These are phyloP conservation scores for Varecia variegata DNA, from an alignment of 2,797 vertebrate genomes.

Conservation along the genomic window DNA sequence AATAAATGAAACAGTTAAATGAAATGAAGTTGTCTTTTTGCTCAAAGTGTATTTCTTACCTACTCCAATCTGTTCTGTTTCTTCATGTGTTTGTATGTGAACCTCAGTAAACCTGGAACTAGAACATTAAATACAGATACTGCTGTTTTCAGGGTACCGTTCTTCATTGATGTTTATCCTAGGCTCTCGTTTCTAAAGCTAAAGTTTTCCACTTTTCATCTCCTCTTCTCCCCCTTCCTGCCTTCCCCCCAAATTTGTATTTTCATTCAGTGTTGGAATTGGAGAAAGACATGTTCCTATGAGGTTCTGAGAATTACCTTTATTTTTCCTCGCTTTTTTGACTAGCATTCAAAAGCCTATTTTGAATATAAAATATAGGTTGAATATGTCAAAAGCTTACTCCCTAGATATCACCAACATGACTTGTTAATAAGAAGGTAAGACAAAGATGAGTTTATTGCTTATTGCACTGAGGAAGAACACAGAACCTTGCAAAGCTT, in stretches of 20 bases:
- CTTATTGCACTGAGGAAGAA: neutral
- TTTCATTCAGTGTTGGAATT: neutral
- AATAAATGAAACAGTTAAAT: slow-evolving; percentile 60
- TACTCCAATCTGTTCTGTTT: neutral
- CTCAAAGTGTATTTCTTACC: neutral
- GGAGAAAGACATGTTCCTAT: neutral
- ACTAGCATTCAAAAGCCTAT: neutral
- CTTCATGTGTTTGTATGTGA: neutral
- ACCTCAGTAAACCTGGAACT: neutral
- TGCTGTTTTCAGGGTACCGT: neutral
- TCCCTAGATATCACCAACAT: neutral
- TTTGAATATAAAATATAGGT: neutral
- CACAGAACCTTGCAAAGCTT: neutral
- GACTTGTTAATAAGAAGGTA: neutral
- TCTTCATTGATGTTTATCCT: neutral
- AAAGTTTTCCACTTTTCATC: neutral
- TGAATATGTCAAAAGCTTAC: neutral
- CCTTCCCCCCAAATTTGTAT: neutral
- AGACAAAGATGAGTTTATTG: neutral
- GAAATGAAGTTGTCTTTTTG: neutral
- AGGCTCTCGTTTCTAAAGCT: neutral
- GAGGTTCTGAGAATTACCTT: neutral
- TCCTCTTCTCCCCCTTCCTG: neutral
- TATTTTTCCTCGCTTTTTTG: neutral
- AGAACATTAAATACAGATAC: neutral